Conservation (phyloP, 2,113 vertebrate species). For the Mandrillus leucophaeus region DNA sequence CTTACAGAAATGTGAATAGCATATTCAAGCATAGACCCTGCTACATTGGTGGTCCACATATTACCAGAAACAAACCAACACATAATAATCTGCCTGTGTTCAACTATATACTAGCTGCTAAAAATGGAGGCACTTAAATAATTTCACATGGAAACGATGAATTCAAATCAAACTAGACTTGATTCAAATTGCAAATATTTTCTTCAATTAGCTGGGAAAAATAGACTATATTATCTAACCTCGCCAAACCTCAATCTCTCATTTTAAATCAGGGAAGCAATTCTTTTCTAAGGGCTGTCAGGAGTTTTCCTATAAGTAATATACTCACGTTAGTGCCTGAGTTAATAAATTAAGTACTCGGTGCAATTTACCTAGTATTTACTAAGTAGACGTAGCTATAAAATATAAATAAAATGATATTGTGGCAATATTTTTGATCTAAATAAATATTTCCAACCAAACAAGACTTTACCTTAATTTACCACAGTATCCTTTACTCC, state of each 20-base stretch:
- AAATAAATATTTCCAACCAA: not conserved
- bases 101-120: not conserved
- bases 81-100: not conserved
- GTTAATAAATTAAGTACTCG: not conserved
- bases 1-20: not conserved
- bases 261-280: not conserved
- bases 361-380: not conserved
- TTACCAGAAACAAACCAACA: not conserved
- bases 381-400: not conserved
- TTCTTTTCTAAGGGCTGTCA: not conserved
- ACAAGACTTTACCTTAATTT: not conserved
- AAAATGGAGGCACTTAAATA: not conserved
- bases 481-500: not conserved
- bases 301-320: not conserved
- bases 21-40: not conserved
- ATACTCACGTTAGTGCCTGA: not conserved
- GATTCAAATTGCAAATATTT: not conserved
- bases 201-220: not conserved
- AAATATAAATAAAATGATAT: not conserved
- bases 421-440: not conserved
- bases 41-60: not conserved
- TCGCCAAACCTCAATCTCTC: not conserved
- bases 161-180: not conserved
- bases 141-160: not conserved
- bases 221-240: not conserved